Evolutionary conservation across 2,113 vertebrate genomes (phyloP).

Genomic region (Pandion haliaetus): DNA sequence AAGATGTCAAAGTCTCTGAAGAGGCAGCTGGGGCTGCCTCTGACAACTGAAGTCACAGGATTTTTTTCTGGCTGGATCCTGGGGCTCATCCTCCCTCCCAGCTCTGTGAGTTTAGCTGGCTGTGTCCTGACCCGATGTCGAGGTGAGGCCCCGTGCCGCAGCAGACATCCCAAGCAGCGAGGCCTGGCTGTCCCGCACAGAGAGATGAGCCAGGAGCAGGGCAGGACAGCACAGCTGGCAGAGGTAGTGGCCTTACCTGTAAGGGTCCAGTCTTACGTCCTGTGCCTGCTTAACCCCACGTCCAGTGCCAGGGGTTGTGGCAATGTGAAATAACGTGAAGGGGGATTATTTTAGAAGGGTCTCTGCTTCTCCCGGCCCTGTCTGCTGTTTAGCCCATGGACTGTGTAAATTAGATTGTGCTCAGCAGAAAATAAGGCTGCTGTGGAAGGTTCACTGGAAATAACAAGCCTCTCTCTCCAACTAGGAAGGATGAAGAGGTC

Average conservation of each 20-base stretch:
- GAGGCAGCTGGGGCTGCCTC: not conserved
- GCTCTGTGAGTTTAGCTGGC: not conserved
- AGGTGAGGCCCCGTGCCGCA: accelerated
- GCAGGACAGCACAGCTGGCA: no score
- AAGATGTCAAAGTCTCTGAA: not conserved
- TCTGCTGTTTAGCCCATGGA: not conserved
- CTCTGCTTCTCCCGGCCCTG: not conserved
- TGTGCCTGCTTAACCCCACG: not conserved
- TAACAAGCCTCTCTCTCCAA: not conserved
- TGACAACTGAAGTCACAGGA: accelerated
- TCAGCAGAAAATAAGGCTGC: not conserved
- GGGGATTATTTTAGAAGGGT: not conserved
- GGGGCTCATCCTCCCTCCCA: not conserved
- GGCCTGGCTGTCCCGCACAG: not conserved
- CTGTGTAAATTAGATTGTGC: not conserved
- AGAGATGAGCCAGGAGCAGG: not conserved
- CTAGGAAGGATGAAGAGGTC: not conserved
- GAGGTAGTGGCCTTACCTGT: accelerated
- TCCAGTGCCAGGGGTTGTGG: not conserved
- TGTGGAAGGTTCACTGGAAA: not conserved
- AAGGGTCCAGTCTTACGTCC: no score
- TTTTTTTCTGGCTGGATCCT: not conserved
- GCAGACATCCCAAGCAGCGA: accelerated
- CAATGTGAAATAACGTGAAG: not conserved
- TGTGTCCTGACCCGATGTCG: accelerated